Evolutionary conservation across 2,888 invertebrate species (phyloP).

Genomic region (Stenodera caucasica): DNA sequence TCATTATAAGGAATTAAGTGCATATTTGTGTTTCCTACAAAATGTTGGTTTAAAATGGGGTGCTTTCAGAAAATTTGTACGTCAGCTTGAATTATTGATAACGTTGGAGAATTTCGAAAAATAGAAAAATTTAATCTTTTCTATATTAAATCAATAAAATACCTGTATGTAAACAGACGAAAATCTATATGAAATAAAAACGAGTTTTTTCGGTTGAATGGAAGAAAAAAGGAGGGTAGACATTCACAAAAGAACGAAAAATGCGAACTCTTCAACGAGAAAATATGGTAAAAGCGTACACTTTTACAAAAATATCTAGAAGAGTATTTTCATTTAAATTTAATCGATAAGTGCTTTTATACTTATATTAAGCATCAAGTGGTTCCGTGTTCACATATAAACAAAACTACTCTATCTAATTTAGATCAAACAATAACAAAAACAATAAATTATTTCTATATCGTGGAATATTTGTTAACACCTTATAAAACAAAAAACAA

Average conservation of each 20-base stretch:
- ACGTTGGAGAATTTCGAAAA: neutral
- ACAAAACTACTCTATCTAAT: neutral
- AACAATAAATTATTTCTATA: no score
- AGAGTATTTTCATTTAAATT: neutral
- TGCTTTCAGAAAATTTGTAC: neutral
- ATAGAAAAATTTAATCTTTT: no score
- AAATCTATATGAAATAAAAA: neutral
- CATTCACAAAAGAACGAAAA: conserved; percentile 17
- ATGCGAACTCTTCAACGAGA: neutral
- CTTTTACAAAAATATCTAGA: neutral
- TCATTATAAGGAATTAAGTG: conserved; percentile 19
- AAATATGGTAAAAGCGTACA: neutral
- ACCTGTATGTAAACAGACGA: neutral
- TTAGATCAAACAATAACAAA: neutral
- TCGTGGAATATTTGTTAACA: neutral
- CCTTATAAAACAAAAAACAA: neutral
- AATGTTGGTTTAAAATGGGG: neutral
- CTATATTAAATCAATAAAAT: no score
- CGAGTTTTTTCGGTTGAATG: neutral
- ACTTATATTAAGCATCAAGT: neutral
- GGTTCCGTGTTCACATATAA: conserved; percentile 5
- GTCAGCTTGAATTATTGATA: conserved; percentile 1
- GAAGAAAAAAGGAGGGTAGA: neutral
- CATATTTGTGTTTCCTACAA: conserved; percentile 18
- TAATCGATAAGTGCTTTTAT: neutral